Evolutionary conservation across 1,140 invertebrate species (phyloP), one percentile per base, ranked within the genome.

Genomic region (Dendroctonus ponderosae): DNA sequence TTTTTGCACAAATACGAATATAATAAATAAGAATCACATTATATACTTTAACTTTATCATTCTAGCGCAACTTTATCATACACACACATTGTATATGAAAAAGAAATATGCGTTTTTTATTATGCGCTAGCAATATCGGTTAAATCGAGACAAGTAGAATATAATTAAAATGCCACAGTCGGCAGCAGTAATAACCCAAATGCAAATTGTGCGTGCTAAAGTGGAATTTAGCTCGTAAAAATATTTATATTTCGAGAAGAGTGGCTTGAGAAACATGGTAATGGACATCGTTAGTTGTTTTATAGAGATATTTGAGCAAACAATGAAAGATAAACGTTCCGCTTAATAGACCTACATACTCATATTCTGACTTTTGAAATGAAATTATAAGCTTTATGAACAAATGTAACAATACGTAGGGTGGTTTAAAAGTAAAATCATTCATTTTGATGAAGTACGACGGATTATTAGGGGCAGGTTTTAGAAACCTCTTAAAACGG

Each of bases 161-260:
- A 62, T 62, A 52, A 62, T 62, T 62, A 62, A 62, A 52, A 62
- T 62, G 54, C 61, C 61, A 62, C 6, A 37, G 49, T 40, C 48
- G 48, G 40, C 44, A 14, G 61, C 40, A 52, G 54, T 62, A 62
- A 60, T 43, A 60, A n/a, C 5, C 61, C 12, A 62, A 62, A 62
- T 62, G 61, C 50, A 62, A 62, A 62, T 62, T 62, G 61, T 62
- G 61, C 61, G 61, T 62, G 61, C 50, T 38, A 62, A 62, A 62
- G 50, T 62, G 51, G 61, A 62, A 62, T 62, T 62, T 43, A 52
- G 50, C 49, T 53, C 50, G 38, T 62, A 62, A 62, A 40, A 53
- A 62, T 62, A 53, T 62, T 53, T 62, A 53, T 53, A 60, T 48
- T 48, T 49, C 46, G 56, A 58, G 56, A 44, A 60, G 26, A 49